These are phyloP conservation scores for Nasonia oneida DNA, from an alignment of 2,888 invertebrate species.

Conservation along the genomic window DNA sequence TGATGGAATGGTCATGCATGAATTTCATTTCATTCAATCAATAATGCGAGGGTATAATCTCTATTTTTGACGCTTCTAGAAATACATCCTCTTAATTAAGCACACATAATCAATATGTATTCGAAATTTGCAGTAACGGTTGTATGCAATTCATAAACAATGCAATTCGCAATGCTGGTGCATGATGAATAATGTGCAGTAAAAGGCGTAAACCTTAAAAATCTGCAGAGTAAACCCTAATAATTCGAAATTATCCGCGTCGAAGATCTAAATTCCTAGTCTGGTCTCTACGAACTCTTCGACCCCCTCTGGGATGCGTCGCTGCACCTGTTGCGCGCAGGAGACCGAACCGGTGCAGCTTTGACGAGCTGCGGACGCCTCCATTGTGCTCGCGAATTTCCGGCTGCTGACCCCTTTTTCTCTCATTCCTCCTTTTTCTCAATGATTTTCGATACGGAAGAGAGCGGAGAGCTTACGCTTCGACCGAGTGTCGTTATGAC, in stretches of 20 bases:
- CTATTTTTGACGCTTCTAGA: not conserved
- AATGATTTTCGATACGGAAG: not conserved
- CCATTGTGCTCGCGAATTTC: conserved; percentile 46
- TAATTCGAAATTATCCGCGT: not conserved
- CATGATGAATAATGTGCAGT: no score
- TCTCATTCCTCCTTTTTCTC: not conserved
- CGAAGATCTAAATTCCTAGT: not conserved
- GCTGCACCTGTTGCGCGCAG: conserved; percentile 44
- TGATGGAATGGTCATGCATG: not conserved
- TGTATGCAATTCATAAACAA: no score
- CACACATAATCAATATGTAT: not conserved
- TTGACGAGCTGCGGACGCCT: conserved; percentile 50
- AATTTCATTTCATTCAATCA: not conserved
- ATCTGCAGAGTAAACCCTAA: not conserved
- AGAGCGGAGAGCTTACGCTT: not conserved
- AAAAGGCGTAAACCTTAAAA: not conserved
- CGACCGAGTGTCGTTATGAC: not conserved
- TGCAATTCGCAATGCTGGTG: no score
- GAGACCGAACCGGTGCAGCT: not conserved
- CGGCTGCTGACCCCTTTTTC: conserved; percentile 15
- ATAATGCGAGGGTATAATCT: not conserved
- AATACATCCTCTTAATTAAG: not conserved
- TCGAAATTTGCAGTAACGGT: not conserved
- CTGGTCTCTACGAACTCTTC: not conserved
- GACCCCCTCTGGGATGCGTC: not conserved